phyloP scores from a whole-genome alignment of 2,797 vertebrate species.

The Protonibea diacanthus region DNA sequence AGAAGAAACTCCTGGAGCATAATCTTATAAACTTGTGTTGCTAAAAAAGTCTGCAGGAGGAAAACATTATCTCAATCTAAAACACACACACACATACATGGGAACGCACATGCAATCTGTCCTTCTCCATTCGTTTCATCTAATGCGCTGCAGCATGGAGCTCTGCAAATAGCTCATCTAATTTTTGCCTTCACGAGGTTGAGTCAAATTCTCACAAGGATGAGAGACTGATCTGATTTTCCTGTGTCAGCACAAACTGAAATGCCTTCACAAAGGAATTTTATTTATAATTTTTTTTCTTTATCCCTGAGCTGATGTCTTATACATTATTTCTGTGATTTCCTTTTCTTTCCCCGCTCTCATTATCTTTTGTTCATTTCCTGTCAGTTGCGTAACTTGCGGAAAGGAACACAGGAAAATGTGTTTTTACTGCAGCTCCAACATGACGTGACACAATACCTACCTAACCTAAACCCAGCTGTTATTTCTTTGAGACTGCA shows the following conservation, averaged over 20 bases:
- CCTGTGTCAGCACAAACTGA: constrained; percentile 2
- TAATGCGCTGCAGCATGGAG: constrained; percentile 55
- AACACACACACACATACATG: neutral
- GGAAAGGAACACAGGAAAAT: neutral
- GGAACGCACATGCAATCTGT: neutral
- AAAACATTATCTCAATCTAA: neutral
- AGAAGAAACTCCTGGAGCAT: neutral
- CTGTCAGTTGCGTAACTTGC: neutral
- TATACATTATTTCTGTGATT: neutral
- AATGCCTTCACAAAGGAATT: neutral
- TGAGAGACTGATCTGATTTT: constrained; percentile 5
- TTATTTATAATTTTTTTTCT: no score
- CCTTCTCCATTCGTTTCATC: constrained; percentile 14
- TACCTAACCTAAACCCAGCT: neutral
- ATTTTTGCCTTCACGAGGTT: constrained; percentile 51
- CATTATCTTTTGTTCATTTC: neutral
- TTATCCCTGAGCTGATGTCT: neutral
- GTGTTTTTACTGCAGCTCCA: neutral
- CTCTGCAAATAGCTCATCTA: constrained; percentile 62
- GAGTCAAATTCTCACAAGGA: constrained; percentile 12
- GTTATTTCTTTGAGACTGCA: neutral
- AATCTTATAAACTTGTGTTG: neutral
- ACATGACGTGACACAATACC: neutral
- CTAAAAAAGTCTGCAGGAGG: constrained; percentile 5
- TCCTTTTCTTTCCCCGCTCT: neutral